phyloP scores from a whole-genome alignment of 2,888 invertebrate species.

The Tinea pellionella region DNA sequence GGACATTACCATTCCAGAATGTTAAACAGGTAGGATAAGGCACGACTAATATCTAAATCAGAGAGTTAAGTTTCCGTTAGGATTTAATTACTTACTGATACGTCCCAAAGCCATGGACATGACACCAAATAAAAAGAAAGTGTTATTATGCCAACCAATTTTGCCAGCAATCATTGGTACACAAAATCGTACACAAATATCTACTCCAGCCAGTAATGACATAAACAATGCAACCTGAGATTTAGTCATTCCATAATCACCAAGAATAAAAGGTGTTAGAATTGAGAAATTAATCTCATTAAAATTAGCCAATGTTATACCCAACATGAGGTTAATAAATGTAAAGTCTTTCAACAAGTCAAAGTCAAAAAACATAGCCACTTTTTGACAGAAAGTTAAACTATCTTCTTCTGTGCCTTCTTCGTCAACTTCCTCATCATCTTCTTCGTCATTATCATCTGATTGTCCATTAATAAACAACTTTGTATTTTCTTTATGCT shows the following conservation, averaged over 20 bases:
- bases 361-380: slow-evolving; percentile 76
- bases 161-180: slow-evolving; percentile 76
- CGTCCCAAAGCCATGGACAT: slow-evolving; percentile 75
- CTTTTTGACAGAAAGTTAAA: slow-evolving; percentile 62
- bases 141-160: slow-evolving; percentile 77
- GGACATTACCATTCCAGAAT: too few species aligned
- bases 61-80: too few species aligned
- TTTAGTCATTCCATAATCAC: slow-evolving; percentile 72
- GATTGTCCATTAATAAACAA: slow-evolving; percentile 35
- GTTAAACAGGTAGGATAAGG: too few species aligned
- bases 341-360: slow-evolving; percentile 76
- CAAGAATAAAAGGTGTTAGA: slow-evolving; percentile 78
- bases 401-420: slow-evolving; percentile 31
- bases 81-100: slow-evolving; percentile 59
- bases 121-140: slow-evolving; percentile 77
- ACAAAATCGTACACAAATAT: slow-evolving; percentile 73
- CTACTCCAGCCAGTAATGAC: slow-evolving; percentile 75
- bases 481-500: slow-evolving; percentile 37
- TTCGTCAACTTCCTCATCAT: slow-evolving; percentile 30
- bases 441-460: slow-evolving; percentile 25
- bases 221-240: slow-evolving; percentile 74
- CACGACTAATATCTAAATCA: too few species aligned
- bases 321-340: slow-evolving; percentile 77
- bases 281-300: slow-evolving; percentile 80
- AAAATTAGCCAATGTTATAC: slow-evolving; percentile 77